phyloP scores from a whole-genome alignment of 1,140 invertebrate genomes.

The Neuroterus valhalla region DNA sequence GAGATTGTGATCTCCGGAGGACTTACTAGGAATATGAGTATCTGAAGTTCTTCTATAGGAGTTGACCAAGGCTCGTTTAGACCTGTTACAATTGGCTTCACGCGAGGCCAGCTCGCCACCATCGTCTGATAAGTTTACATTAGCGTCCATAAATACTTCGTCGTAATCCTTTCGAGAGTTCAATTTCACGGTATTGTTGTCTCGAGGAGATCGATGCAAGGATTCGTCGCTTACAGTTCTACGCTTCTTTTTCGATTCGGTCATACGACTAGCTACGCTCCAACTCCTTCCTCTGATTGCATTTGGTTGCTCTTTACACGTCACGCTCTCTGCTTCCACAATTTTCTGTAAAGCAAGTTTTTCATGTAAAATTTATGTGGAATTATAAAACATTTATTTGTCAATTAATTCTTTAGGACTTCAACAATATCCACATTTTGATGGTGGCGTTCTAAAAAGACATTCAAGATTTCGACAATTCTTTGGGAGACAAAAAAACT shows the following conservation, averaged over 20 bases:
- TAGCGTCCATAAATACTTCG: slow-evolving; percentile 64
- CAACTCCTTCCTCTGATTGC: slow-evolving; percentile 63
- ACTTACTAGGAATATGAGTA: background rate
- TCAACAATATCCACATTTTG: too few species aligned
- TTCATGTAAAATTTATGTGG: too few species aligned
- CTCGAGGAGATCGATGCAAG: slow-evolving; percentile 44
- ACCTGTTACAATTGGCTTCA: slow-evolving; percentile 31
- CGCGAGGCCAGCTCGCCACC: slow-evolving; percentile 49
- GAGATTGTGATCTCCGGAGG: background rate
- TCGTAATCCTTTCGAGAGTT: slow-evolving; percentile 54
- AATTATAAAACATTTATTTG: too few species aligned
- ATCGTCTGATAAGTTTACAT: slow-evolving; percentile 69
- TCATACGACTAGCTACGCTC: slow-evolving; percentile 60
- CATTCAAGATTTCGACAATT: too few species aligned
- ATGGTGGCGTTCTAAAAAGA: too few species aligned
- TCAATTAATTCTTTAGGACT: too few species aligned
- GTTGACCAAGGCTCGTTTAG: slow-evolving; percentile 37
- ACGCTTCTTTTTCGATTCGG: slow-evolving; percentile 54
- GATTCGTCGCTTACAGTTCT: slow-evolving; percentile 54
- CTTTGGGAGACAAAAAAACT: too few species aligned
- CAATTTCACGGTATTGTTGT: slow-evolving; percentile 47
- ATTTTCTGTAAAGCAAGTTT: slow-evolving; percentile 55
- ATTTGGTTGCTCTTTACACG: slow-evolving; percentile 47
- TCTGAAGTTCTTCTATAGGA: slow-evolving; percentile 36
- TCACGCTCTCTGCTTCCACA: slow-evolving; percentile 49